Base-by-base conservation (phyloP, 2,888 invertebrate species). In the Hirtodrosophila alboralis region DNA sequence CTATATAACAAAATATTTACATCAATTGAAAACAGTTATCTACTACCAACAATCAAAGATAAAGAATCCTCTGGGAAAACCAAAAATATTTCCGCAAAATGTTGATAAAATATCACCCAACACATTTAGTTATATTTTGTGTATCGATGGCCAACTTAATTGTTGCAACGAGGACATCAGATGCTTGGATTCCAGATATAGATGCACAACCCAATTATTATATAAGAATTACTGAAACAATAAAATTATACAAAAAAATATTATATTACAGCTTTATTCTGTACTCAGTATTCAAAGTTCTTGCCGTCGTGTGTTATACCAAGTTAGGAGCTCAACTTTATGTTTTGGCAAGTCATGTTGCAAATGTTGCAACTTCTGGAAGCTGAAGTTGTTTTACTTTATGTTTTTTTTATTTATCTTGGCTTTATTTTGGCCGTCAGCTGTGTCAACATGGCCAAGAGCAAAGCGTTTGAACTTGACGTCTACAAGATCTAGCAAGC, bases 391-490 rank as follows among this genome's bases (percentile, higher is more conserved):
- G 60, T 49, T 51, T 56, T 38, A 23, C 10, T 23, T 36, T 33
- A n/a, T 9, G 23, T 36, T 9, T 37, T 36, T 30, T 14, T 44
- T 36, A 14, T 10, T 26, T 54, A 33, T 33, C 36, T 36, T 31
- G 26, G 28, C 12, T n/a, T n/a, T n/a, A n/a, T n/a, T n/a, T n/a
- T n/a, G n/a, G n/a, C 40, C 68, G 58, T 61, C 74, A 76, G 73
- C 76, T 74, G 76, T 57, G 64, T 51, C 57, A 64, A 74, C 74
- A 75, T 56, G 56, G 63, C 56, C 53, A 60, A 49, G 36, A 61
- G 53, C 61, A 31, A 16, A 31, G 38, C 40, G 63, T 58, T 51
- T 75, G 63, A 73, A 71, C 62, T 73, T 71, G 73, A 71, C 62
- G 72, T 61, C 31, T 49, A 34, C 21, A 52, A 70, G 53, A 26